Evolutionary conservation across 2,797 vertebrate species (phyloP).

Genomic region (Hoplostethus mediterraneus): DNA sequence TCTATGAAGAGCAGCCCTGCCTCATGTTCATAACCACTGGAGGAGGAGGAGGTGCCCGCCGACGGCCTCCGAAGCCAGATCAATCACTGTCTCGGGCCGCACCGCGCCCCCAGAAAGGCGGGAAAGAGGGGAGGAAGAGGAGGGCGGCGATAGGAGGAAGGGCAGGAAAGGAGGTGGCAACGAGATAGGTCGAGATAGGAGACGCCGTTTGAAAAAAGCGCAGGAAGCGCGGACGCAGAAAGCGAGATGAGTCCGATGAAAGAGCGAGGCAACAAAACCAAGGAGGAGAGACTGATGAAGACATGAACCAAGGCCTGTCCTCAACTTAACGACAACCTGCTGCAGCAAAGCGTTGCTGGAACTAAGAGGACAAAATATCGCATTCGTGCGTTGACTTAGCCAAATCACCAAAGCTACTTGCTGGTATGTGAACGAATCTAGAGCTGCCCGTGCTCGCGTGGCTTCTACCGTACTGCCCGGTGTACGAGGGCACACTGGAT

Average conservation of each 20-base stretch:
- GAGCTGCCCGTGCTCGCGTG: no score
- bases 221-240: not conserved
- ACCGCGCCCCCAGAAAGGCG: slow-evolving; percentile 16
- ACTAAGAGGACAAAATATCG: no score
- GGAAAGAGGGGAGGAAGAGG: slow-evolving; percentile 16
- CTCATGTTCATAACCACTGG: slow-evolving; percentile 84
- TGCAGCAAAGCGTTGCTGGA: no score
- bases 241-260: not conserved
- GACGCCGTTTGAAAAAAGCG: slow-evolving; percentile 18
- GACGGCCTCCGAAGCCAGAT: slow-evolving; percentile 73
- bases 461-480: no score
- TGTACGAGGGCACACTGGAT: no score
- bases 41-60: slow-evolving; percentile 59
- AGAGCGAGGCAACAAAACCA: not conserved
- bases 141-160: slow-evolving; percentile 48
- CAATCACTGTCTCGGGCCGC: slow-evolving; percentile 76
- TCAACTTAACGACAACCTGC: slow-evolving; percentile 20
- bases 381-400: no score
- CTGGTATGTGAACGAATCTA: no score
- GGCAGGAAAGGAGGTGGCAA: slow-evolving; percentile 24
- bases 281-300: slow-evolving; percentile 15
- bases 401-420: no score
- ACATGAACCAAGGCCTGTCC: slow-evolving; percentile 49
- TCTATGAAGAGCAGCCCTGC: slow-evolving; percentile 85
- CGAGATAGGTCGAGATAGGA: slow-evolving; percentile 47